These are phyloP conservation scores for Rhinogobio ventralis DNA, from an alignment of 2,797 vertebrate genomes.

Conservation along the genomic window DNA sequence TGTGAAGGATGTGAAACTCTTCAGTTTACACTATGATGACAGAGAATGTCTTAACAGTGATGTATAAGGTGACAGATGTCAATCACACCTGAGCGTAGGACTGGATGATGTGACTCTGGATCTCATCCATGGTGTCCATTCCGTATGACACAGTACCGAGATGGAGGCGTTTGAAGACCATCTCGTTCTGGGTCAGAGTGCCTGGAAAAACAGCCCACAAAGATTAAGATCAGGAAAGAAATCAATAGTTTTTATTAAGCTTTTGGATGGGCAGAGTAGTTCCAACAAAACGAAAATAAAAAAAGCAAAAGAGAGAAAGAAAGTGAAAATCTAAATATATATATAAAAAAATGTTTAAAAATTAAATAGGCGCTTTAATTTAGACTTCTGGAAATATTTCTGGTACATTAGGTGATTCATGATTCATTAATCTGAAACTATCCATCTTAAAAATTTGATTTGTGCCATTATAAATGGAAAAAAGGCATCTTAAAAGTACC, in stretches of 20 bases:
- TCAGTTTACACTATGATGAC: not conserved
- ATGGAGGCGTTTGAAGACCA: slow-evolving; percentile 92
- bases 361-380: not conserved
- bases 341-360: not conserved
- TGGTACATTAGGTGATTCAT: not conserved
- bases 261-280: slow-evolving; percentile 18
- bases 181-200: slow-evolving; percentile 97
- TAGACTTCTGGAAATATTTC: not conserved
- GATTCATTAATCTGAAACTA: not conserved
- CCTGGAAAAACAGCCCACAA: slow-evolving; percentile 74
- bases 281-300: slow-evolving; percentile 3
- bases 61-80: slow-evolving; percentile 11
- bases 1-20: not conserved
- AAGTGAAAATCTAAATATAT: not conserved
- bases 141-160: slow-evolving; percentile 89
- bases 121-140: slow-evolving; percentile 97
- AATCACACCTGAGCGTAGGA: slow-evolving; percentile 86
- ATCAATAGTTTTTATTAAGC: slow-evolving; percentile 28
- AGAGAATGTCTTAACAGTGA: not conserved
- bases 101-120: slow-evolving; percentile 88
- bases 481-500: slow-evolving; percentile 74
- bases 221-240: slow-evolving; percentile 5
- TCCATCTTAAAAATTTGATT: not conserved
- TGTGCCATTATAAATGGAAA: not conserved
- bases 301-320: not conserved